Evolutionary conservation across 2,888 invertebrate genomes (phyloP).

Genomic region (Exephanes ischioxanthus): DNA sequence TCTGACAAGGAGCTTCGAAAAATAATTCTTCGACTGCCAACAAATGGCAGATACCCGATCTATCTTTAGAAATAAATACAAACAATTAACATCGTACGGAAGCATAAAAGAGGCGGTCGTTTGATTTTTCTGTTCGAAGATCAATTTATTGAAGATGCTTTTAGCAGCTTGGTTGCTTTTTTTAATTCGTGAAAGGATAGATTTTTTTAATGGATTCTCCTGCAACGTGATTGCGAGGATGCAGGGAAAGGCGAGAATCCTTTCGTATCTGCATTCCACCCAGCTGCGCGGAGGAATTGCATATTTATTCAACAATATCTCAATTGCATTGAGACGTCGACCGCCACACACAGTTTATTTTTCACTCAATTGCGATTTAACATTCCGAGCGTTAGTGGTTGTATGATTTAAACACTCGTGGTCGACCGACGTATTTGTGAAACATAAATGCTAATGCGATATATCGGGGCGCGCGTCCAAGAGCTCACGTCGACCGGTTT

Average conservation of each 20-base stretch:
- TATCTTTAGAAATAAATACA: background rate
- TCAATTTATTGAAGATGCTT: background rate
- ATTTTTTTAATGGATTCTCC: background rate
- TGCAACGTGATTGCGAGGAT: background rate
- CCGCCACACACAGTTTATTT: slow-evolving; percentile 41
- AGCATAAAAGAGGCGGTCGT: background rate
- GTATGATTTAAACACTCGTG: slow-evolving; percentile 73
- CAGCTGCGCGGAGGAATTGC: slow-evolving; percentile 19
- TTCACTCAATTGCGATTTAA: slow-evolving; percentile 25
- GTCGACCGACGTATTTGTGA: slow-evolving; percentile 72
- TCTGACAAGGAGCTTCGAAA: background rate
- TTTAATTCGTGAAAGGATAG: background rate
- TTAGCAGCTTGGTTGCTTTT: background rate
- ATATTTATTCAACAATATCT: slow-evolving; percentile 23
- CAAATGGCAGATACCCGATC: background rate
- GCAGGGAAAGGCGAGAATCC: slow-evolving; percentile 7
- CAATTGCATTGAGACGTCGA: slow-evolving; percentile 18
- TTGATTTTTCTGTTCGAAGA: background rate
- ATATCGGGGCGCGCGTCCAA: slow-evolving; percentile 49
- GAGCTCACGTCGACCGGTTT: slow-evolving; percentile 62
- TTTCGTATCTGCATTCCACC: slow-evolving; percentile 20
- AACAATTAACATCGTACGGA: background rate
- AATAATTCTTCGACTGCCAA: background rate
- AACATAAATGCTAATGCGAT: slow-evolving; percentile 76
- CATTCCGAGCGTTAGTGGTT: slow-evolving; percentile 54